Evolutionary conservation across 2,888 invertebrate genomes (phyloP).

Genomic region (Thereva nobilitata): DNA sequence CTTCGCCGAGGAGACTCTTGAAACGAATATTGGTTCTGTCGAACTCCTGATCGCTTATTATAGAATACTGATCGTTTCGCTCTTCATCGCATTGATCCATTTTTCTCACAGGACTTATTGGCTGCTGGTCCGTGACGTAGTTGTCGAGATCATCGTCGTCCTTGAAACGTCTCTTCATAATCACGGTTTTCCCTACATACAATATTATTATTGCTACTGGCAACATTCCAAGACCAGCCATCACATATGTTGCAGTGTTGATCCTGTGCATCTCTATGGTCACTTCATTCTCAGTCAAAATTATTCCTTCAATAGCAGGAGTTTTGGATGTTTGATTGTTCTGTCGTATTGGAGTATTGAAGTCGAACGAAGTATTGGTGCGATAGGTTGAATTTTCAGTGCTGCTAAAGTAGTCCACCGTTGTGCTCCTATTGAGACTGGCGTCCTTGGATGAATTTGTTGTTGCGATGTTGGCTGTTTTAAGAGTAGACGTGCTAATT

Average conservation of each 20-base stretch:
- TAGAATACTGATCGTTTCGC: slow-evolving; percentile 52
- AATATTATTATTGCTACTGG: slow-evolving; percentile 64
- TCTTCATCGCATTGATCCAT: slow-evolving; percentile 46
- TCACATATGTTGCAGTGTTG: slow-evolving; percentile 65
- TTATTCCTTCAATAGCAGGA: slow-evolving; percentile 43
- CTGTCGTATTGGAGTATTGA: slow-evolving; percentile 9
- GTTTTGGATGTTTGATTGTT: slow-evolving; percentile 41
- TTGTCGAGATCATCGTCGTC: slow-evolving; percentile 65
- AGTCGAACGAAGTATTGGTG: slow-evolving; percentile 20
- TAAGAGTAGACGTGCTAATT: slow-evolving; percentile 31
- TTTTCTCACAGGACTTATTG: slow-evolving; percentile 58
- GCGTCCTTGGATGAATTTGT: not conserved
- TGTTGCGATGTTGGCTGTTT: slow-evolving; percentile 38
- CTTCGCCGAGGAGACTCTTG: slow-evolving; percentile 79
- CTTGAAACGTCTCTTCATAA: slow-evolving; percentile 58
- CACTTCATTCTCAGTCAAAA: slow-evolving; percentile 59
- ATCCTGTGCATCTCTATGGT: slow-evolving; percentile 64
- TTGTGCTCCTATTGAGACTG: not conserved
- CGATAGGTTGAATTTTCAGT: slow-evolving; percentile 16
- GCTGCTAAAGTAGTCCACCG: not conserved
- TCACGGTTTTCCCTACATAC: slow-evolving; percentile 62
- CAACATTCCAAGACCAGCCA: slow-evolving; percentile 65
- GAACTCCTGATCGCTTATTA: slow-evolving; percentile 65
- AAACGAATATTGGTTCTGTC: slow-evolving; percentile 75
- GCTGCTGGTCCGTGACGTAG: slow-evolving; percentile 64